A percentile compares a stretch with the other conserved stretches of the same genome.
Conservation (phyloP, 2,888 invertebrate genomes). For the Athetis lepigone region DNA sequence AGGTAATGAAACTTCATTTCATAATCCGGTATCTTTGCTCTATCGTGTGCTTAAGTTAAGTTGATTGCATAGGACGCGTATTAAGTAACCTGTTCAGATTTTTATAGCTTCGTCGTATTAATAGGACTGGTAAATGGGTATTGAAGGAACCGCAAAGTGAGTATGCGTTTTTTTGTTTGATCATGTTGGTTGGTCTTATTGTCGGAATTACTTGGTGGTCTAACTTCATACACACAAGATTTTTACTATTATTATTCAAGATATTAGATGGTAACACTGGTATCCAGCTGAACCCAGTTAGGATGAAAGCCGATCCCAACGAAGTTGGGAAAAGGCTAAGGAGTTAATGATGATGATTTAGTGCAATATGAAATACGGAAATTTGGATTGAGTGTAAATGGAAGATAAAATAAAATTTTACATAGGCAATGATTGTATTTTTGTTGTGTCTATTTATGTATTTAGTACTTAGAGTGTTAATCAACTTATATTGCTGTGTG, state of each 20-base stretch:
- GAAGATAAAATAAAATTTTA: too few species aligned
- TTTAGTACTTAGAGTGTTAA: not conserved
- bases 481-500: not conserved
- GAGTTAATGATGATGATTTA: too few species aligned
- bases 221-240: too few species aligned
- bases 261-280: too few species aligned
- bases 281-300: too few species aligned
- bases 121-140: constrained; percentile 42
- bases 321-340: too few species aligned
- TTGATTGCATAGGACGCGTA: constrained; percentile 46
- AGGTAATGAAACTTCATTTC: constrained; percentile 65
- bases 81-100: constrained; percentile 50
- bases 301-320: too few species aligned
- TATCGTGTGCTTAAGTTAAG: constrained; percentile 37
- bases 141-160: constrained; percentile 45
- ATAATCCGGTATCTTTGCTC: constrained; percentile 62
- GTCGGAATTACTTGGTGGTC: constrained; percentile 9
- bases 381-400: too few species aligned
- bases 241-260: too few species aligned
- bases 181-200: constrained; percentile 26
- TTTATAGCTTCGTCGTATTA: constrained; percentile 30
- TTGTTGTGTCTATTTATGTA: too few species aligned
- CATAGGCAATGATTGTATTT: too few species aligned
- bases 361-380: too few species aligned
- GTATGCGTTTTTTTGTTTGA: constrained; percentile 38